These are phyloP conservation scores for Timema cristinae DNA, from an alignment of 2,888 invertebrate genomes.

Conservation along the genomic window DNA sequence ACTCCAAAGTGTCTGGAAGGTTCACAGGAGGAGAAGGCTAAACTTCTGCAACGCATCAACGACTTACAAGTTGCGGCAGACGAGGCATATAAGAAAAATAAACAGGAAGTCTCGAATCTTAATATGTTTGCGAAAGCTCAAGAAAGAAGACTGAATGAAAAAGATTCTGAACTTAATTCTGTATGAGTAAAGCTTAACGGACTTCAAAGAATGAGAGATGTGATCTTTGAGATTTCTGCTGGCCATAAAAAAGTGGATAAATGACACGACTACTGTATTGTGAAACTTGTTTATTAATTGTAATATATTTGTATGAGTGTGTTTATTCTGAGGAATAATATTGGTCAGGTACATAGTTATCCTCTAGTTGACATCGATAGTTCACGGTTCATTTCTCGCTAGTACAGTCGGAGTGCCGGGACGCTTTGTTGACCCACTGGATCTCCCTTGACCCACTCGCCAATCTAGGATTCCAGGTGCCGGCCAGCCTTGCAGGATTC, in stretches of 20 bases:
- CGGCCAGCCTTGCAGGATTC: too few species aligned
- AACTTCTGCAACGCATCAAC: constrained; percentile 21
- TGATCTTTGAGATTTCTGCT: constrained; percentile 27
- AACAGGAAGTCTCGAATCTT: constrained; percentile 25
- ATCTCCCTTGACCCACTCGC: too few species aligned
- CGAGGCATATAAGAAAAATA: too few species aligned
- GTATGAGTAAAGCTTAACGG: constrained; percentile 21
- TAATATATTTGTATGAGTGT: too few species aligned
- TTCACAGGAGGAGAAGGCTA: constrained; percentile 40
- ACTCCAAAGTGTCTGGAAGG: constrained; percentile 51
- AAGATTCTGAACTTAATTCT: constrained; percentile 26
- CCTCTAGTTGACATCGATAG: too few species aligned
- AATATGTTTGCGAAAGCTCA: constrained; percentile 26
- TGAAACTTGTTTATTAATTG: too few species aligned
- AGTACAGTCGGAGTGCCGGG: too few species aligned
- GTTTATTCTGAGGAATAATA: too few species aligned
- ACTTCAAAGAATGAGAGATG: constrained; percentile 26
- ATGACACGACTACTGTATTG: neutral
- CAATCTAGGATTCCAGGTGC: too few species aligned
- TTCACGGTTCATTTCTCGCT: too few species aligned
- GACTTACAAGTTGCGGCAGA: constrained; percentile 18
- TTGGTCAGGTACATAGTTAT: too few species aligned
- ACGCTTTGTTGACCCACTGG: too few species aligned
- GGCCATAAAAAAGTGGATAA: constrained; percentile 27
- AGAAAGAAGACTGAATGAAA: constrained; percentile 25